Conservation (phyloP, 35 echinoderm and acorn worm species). For the Apostichopus japonicus region DNA sequence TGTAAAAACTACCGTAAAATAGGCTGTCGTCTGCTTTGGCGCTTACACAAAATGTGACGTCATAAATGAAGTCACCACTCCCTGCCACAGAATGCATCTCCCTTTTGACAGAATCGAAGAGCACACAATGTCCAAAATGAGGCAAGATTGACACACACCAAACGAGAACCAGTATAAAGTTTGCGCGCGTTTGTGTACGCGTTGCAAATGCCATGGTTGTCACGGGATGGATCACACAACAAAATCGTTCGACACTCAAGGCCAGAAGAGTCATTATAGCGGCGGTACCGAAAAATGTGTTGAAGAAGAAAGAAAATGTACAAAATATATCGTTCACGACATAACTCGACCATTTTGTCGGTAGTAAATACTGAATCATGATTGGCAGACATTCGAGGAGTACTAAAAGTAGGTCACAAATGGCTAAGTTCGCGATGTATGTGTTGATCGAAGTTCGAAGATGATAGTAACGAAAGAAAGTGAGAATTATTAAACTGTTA, state of each 20-base stretch:
- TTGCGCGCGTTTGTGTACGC: constrained; percentile 65
- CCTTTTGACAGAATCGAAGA: constrained; percentile 61
- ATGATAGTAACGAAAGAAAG: constrained; percentile 33
- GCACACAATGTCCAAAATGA: constrained; percentile 76
- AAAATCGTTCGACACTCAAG: constrained; percentile 84
- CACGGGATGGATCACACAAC: constrained; percentile 76
- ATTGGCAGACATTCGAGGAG: constrained; percentile 64
- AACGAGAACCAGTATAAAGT: constrained; percentile 68
- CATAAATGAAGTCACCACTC: constrained; percentile 46
- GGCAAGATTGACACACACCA: constrained; percentile 74
- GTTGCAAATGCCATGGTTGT: constrained; percentile 64
- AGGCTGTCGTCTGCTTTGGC: constrained; percentile 61
- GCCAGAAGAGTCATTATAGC: constrained; percentile 80
- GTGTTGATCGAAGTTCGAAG: constrained; percentile 70
- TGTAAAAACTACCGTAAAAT: constrained; percentile 68
- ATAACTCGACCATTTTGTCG: constrained; percentile 29
- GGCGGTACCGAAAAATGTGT: constrained; percentile 77
- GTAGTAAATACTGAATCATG: constrained; percentile 74
- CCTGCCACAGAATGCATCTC: constrained; percentile 37
- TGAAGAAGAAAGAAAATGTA: constrained; percentile 70
- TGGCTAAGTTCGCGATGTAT: constrained; percentile 80
- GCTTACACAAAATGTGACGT: constrained; percentile 77
- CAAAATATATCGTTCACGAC: constrained; percentile 61
- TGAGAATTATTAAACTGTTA: constrained; percentile 64
- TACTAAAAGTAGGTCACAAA: constrained; percentile 85